Conservation (phyloP, 2,797 vertebrate species). For the Chiloscyllium punctatum region DNA sequence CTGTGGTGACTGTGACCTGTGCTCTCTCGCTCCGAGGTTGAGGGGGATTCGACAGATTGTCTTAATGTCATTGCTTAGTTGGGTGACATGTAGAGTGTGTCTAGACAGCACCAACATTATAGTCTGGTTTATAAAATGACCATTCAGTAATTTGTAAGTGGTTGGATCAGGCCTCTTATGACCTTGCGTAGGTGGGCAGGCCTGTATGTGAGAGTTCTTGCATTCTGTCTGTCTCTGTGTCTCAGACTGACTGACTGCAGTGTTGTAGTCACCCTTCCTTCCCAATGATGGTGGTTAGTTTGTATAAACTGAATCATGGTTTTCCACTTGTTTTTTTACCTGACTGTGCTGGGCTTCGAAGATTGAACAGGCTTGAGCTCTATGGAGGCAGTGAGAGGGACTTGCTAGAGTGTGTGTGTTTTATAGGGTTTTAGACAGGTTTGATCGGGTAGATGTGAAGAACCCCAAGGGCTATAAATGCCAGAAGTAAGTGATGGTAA, state of each 20-base stretch:
- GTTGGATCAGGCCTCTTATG: neutral
- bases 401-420: neutral
- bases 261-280: neutral
- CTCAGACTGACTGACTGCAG: neutral
- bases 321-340: neutral
- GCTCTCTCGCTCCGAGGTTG: neutral
- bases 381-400: neutral
- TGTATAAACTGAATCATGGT: neutral
- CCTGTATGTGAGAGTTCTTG: neutral
- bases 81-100: neutral
- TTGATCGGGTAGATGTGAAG: neutral
- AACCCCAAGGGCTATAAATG: neutral
- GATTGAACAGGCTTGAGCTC: neutral
- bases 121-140: neutral
- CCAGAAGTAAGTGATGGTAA: too few relatives aligned
- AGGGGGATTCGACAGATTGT: neutral
- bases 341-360: neutral
- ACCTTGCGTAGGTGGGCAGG: neutral
- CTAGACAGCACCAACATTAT: neutral
- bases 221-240: neutral
- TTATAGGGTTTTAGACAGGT: neutral
- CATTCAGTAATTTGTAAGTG: neutral
- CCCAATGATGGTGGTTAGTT: neutral
- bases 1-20: neutral
- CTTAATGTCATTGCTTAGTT: neutral